Evolutionary conservation across 2,113 vertebrate genomes (phyloP).

Genomic region (Galbula dea): DNA sequence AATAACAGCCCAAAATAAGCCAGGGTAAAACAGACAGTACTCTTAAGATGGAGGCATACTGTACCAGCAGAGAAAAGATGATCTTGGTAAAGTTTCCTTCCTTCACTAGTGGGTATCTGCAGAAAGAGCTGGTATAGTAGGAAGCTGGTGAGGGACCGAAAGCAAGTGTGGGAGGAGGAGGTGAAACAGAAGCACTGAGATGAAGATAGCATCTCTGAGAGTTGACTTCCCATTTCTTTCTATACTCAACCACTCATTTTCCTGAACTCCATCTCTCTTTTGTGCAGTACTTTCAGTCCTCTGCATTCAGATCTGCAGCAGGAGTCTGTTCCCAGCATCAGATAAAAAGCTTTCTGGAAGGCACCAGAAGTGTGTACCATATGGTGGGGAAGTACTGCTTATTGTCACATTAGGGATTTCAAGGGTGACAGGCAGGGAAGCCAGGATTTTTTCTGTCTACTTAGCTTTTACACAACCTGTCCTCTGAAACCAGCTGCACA

Average conservation of each 20-base stretch:
- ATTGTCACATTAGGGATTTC: background rate
- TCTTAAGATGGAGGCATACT: background rate
- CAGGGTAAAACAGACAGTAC: background rate
- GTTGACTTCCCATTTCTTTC: slow-evolving; percentile 14
- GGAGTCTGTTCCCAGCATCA: background rate
- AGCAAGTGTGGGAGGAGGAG: background rate
- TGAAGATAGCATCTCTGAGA: background rate
- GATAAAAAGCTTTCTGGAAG: slow-evolving; percentile 37
- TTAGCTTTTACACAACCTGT: background rate
- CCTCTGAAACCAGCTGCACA: background rate
- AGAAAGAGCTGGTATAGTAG: background rate
- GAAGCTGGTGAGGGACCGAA: background rate
- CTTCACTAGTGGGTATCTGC: background rate
- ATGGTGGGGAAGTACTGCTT: background rate
- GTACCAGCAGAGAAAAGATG: background rate
- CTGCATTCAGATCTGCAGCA: background rate
- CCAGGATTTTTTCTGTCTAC: background rate
- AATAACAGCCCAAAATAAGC: background rate
- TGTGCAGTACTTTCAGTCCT: background rate
- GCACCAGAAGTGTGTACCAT: background rate
- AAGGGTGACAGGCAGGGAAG: background rate
- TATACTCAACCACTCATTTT: background rate
- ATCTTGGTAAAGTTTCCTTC: background rate
- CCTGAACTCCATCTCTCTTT: background rate
- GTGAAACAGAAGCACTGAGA: background rate